A percentile compares a stretch with the other conserved stretches of the same genome.
phyloP scores from a whole-genome alignment of 2,888 invertebrate genomes.

The Cheiracanthium punctorium region DNA sequence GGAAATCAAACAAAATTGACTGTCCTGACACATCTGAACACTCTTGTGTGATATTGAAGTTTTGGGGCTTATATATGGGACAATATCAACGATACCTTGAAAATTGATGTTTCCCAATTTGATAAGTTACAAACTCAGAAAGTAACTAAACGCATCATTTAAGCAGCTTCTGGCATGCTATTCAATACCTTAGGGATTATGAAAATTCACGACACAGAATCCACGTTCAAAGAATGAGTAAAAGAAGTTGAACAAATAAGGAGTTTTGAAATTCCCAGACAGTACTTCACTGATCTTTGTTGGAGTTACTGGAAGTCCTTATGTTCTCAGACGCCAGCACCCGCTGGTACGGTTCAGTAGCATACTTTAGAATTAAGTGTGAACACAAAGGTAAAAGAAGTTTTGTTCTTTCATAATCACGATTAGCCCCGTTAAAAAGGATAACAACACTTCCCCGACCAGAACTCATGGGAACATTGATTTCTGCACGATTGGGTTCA shows the following conservation, averaged over 20 bases:
- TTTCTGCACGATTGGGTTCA: neutral
- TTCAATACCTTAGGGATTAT: slow-evolving; percentile 7
- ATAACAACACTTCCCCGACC: neutral
- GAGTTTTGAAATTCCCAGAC: neutral
- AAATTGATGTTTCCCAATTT: too few species aligned
- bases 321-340: neutral
- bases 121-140: too few species aligned
- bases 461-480: neutral
- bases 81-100: too few species aligned
- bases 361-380: neutral
- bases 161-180: neutral
- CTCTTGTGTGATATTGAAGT: too few species aligned
- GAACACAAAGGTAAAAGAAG: neutral
- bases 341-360: slow-evolving; percentile 1
- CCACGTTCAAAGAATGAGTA: neutral
- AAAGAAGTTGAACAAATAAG: neutral
- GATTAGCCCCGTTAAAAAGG: slow-evolving; percentile 16
- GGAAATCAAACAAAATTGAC: too few species aligned
- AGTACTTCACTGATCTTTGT: neutral
- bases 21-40: too few species aligned
- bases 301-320: neutral
- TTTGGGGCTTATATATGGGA: too few species aligned
- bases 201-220: neutral
- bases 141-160: slow-evolving; percentile 9
- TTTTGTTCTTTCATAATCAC: slow-evolving; percentile 10